A percentile compares a stretch with the other conserved stretches of the same genome.
These are phyloP conservation scores for Paratrypauchen microcephalus DNA, from an alignment of 2,797 vertebrate species.

Conservation along the genomic window DNA sequence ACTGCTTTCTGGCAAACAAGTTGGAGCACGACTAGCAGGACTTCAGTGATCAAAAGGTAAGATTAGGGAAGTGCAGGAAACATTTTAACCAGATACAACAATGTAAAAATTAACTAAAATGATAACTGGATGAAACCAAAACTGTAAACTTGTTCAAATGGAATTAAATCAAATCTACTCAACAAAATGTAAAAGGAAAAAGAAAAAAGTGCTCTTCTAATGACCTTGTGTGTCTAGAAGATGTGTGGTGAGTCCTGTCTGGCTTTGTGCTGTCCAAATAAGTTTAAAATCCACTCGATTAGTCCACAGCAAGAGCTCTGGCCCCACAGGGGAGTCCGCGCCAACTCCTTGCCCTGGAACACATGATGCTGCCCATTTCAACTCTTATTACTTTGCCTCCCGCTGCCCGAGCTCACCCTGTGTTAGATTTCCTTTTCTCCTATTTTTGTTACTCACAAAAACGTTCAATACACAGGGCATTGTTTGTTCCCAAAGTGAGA, in stretches of 20 bases:
- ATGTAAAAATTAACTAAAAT: slow-evolving; percentile 22
- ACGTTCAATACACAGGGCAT: slow-evolving; percentile 32
- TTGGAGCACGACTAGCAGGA: slow-evolving; percentile 50
- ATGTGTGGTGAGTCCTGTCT: slow-evolving; percentile 55
- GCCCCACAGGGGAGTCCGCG: slow-evolving; percentile 46
- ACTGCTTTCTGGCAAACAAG: slow-evolving; percentile 48
- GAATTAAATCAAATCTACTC: slow-evolving; percentile 31
- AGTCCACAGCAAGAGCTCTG: slow-evolving; percentile 49
- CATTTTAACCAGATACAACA: slow-evolving; percentile 28
- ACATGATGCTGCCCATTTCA: slow-evolving; percentile 47
- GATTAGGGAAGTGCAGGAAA: slow-evolving; percentile 28
- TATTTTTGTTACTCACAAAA: slow-evolving; percentile 37
- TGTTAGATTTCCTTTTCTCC: slow-evolving; percentile 23
- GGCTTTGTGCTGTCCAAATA: slow-evolving; percentile 73
- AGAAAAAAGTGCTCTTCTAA: slow-evolving; percentile 31
- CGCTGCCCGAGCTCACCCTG: slow-evolving; percentile 33
- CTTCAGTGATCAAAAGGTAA: slow-evolving; percentile 31
- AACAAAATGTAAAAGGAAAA: slow-evolving; percentile 19
- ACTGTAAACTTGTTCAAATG: slow-evolving; percentile 8
- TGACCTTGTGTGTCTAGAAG: slow-evolving; percentile 62
- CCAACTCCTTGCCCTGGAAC: slow-evolving; percentile 59
- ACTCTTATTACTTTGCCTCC: slow-evolving; percentile 36
- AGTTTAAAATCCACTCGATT: slow-evolving; percentile 69
- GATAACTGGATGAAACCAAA: slow-evolving; percentile 31
- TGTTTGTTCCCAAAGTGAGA: slow-evolving; percentile 35